These are phyloP conservation scores for Emydura subglobosa DNA, from an alignment of 2,113 vertebrate species.

Conservation along the genomic window DNA sequence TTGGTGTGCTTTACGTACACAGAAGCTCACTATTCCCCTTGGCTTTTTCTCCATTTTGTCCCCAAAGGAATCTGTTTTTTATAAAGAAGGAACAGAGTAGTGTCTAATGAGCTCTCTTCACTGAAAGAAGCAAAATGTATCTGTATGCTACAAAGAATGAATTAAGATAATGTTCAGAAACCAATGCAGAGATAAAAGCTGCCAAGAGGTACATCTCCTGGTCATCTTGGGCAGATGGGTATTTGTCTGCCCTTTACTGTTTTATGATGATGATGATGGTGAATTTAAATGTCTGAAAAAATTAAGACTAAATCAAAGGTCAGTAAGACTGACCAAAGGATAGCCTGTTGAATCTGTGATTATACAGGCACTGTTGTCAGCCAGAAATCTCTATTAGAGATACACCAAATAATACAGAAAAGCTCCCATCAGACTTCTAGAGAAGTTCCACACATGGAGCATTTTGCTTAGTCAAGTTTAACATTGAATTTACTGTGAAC, in stretches of 20 bases:
- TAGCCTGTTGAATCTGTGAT: rapidly evolving
- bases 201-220: rapidly evolving
- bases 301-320: background rate
- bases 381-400: background rate
- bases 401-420: background rate
- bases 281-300: background rate
- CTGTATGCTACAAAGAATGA: background rate
- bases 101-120: background rate
- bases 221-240: background rate
- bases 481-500: background rate
- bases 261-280: background rate
- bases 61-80: background rate
- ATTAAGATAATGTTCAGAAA: background rate
- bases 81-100: background rate
- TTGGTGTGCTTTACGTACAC: background rate
- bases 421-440: background rate
- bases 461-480: background rate
- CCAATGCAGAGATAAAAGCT: background rate
- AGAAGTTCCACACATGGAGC: background rate
- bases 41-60: background rate
- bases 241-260: background rate
- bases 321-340: background rate
- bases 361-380: background rate
- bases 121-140: background rate
- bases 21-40: background rate